Base-by-base conservation (phyloP, 1,140 invertebrate genomes). In the Proales similis region DNA sequence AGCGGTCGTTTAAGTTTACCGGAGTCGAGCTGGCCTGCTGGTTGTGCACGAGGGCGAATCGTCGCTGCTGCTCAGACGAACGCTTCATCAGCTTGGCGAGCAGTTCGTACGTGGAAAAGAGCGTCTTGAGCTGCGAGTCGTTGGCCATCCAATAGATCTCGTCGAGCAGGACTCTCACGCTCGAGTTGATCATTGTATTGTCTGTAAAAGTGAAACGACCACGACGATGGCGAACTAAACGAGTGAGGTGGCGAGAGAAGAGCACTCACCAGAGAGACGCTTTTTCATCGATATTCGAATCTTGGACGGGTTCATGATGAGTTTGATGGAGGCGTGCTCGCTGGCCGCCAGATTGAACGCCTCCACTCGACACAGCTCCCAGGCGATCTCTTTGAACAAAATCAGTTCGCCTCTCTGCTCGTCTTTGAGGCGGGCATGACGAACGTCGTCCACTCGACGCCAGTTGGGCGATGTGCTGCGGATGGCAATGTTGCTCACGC, bases 131-230 rank as follows among this genome's bases (percentile, higher is more conserved):
- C 76, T 98, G 94, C 0, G 90, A 89, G 75, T 96, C 90, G 2
- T 93, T 98, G 42, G 96, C 75, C 24, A 94, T 90, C 93, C 94
- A 99, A n/a, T 96, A 78, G 27, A 97, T 78, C 73, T 97, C 92
- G 77, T 97, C 91, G 45, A 97, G 81, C 66, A 95, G 86, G 19
- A 97, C 80, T 48, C 90, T 86, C 42, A 99, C 77, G 43, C 90
- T 82, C 39, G 90, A 94, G 5, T 89, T 87, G 66, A 97, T 80
- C 29, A 97, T 83, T 67, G 87, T 85, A 74, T 89, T 95, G 77
- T 97, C 94, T 91, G 71, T 65, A 74, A 77, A 70, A 66, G 71
- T 65, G 65, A 64, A 68, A 48, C 66, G 20, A 47, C 9, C 64
- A 42, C 9, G 30, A 22, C 12, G 17, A 60, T 14, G 14, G 11